These are phyloP conservation scores for Anthopleura xanthogrammica DNA, from an alignment of 92 coral and sea anemone species.

Conservation along the genomic window DNA sequence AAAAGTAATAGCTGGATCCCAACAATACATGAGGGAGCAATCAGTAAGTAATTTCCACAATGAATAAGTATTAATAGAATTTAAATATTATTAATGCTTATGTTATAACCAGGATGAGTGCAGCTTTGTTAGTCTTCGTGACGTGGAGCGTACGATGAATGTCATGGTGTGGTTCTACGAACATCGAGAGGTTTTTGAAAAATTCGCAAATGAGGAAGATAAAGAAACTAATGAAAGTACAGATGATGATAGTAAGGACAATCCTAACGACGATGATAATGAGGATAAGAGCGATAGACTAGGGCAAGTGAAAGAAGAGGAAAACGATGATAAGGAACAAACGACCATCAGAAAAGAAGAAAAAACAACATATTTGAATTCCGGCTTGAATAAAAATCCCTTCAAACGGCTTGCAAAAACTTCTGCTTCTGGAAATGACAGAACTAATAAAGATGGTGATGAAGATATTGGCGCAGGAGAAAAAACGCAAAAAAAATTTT, in stretches of 20 bases:
- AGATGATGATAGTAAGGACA: conserved; percentile 7
- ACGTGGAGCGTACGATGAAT: conserved; percentile 89
- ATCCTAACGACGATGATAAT: conserved; percentile 9
- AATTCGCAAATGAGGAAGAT: conserved; percentile 2
- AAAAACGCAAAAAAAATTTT: no score
- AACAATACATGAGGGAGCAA: conserved; percentile 82
- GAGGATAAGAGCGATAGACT: conserved; percentile 20
- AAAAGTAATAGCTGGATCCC: conserved; percentile 73
- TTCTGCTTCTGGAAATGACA: no score
- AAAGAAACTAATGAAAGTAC: neutral
- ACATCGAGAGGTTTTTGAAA: conserved; percentile 56
- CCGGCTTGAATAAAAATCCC: neutral
- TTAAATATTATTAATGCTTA: no score
- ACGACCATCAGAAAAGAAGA: neutral
- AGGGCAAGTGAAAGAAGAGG: conserved; percentile 18
- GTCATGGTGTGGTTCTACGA: conserved; percentile 87
- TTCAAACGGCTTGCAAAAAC: no score
- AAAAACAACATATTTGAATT: neutral
- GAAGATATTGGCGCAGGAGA: no score
- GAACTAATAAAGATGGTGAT: no score
- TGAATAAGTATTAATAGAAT: neutral
- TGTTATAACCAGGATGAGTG: conserved; percentile 70
- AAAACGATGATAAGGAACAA: neutral
- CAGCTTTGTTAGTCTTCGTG: conserved; percentile 93
- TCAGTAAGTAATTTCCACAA: conserved; percentile 34